Evolutionary conservation across 2,113 vertebrate genomes (phyloP).

Genomic region (Pseudonaja textilis): DNA sequence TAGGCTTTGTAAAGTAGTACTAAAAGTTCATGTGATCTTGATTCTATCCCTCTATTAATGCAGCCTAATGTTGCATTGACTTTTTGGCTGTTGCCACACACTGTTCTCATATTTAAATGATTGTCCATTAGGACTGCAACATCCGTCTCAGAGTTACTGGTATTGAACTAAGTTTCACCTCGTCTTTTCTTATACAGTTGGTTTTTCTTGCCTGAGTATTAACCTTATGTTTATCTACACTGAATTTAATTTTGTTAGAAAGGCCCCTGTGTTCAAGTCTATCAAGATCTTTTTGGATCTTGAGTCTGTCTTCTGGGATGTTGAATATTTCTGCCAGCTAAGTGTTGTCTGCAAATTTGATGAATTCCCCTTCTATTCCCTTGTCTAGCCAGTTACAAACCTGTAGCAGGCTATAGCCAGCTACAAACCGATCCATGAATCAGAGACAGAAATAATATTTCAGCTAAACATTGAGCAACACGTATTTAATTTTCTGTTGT

Average conservation of each 20-base stretch:
- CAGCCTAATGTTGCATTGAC: neutral
- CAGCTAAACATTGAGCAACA: conserved; percentile 7
- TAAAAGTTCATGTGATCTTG: neutral
- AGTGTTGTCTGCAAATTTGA: neutral
- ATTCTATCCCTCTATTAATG: neutral
- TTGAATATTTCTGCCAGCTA: neutral
- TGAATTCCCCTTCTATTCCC: neutral
- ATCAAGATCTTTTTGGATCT: neutral
- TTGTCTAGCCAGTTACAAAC: neutral
- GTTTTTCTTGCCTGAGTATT: neutral
- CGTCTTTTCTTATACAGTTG: neutral
- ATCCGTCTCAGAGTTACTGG: neutral
- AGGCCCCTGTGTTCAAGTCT: neutral
- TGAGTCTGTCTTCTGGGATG: neutral
- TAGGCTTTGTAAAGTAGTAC: neutral
- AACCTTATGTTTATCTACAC: neutral
- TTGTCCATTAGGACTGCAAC: neutral
- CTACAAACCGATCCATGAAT: neutral
- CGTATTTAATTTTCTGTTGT: conserved; percentile 32
- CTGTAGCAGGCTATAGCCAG: neutral
- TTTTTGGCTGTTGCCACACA: neutral
- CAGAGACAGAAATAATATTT: neutral
- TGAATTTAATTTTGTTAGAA: neutral
- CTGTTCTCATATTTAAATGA: neutral
- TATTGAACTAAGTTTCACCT: neutral